Evolutionary conservation across 2,888 invertebrate genomes (phyloP).

Genomic region (Caenorhabditis sp.): DNA sequence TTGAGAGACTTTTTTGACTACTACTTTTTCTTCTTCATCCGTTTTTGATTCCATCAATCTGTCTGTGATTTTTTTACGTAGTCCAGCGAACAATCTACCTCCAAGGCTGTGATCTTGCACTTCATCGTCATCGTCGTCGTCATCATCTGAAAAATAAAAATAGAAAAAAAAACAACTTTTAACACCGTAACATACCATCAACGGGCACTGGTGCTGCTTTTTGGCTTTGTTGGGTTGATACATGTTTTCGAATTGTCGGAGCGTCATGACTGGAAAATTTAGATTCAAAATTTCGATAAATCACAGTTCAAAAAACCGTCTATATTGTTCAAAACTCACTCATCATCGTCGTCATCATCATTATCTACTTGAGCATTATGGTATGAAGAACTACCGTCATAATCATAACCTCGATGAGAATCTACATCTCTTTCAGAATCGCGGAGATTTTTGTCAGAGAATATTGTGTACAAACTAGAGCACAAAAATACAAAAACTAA

Average conservation of each 20-base stretch:
- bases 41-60: constrained; percentile 30
- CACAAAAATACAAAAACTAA: constrained; percentile 67
- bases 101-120: constrained; percentile 40
- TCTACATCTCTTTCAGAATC: constrained; percentile 36
- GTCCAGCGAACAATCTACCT: constrained; percentile 47
- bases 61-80: constrained; percentile 48
- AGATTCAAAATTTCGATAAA: not conserved
- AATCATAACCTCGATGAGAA: constrained; percentile 14
- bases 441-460: constrained; percentile 60
- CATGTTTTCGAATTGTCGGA: constrained; percentile 21
- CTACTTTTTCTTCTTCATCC: constrained; percentile 14
- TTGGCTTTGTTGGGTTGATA: constrained; percentile 21
- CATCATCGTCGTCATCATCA: constrained; percentile 24
- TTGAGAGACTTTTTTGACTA: not conserved
- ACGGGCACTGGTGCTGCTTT: constrained; percentile 16
- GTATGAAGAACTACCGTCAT: not conserved
- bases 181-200: too few species aligned
- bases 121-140: constrained; percentile 47
- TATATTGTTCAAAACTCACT: too few species aligned
- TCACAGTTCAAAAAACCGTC: too few species aligned
- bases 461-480: constrained; percentile 64
- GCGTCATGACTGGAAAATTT: constrained; percentile 16
- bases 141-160: constrained; percentile 23
- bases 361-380: constrained; percentile 8
- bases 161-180: not conserved